Percentiles rank a stretch among this genome's conserved stretches.
Conservation (phyloP, 2,113 vertebrate species). For the Carassius gibelio region DNA sequence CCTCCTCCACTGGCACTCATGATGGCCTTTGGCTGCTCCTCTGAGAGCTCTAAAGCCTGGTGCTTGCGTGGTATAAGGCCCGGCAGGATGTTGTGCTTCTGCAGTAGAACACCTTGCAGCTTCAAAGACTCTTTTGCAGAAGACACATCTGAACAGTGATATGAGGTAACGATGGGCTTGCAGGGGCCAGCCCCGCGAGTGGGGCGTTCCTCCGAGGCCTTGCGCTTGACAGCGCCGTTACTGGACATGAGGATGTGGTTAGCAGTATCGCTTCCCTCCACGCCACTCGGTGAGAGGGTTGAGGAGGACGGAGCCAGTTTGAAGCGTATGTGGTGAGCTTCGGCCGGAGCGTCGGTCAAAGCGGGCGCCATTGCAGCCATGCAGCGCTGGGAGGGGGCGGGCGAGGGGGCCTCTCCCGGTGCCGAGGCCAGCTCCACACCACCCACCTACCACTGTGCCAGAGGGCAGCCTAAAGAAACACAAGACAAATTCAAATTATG, state of each 20-base stretch:
- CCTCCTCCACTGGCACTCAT: constrained; percentile 76
- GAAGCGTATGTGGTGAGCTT: constrained; percentile 99
- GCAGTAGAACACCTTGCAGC: constrained; percentile 85
- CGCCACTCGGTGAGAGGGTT: constrained; percentile 84
- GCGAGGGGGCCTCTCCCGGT: constrained; percentile 82
- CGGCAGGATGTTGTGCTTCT: constrained; percentile 81
- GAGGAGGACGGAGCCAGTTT: constrained; percentile 94
- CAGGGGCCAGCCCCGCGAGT: constrained; percentile 63
- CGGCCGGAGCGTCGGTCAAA: constrained; percentile 99
- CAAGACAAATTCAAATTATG: constrained; percentile 11
- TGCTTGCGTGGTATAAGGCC: constrained; percentile 79
- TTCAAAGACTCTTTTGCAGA: constrained; percentile 82
- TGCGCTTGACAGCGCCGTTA: constrained; percentile 83
- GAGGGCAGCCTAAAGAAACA: constrained; percentile 74
- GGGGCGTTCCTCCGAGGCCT: constrained; percentile 67
- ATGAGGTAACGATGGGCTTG: constrained; percentile 82
- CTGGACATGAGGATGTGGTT: constrained; percentile 81
- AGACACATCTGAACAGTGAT: constrained; percentile 84
- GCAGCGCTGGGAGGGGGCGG: constrained; percentile 87
- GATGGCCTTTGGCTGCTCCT: constrained; percentile 82
- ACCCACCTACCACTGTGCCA: constrained; percentile 77
- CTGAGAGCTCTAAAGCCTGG: constrained; percentile 81
- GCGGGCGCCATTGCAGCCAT: constrained; percentile 99
- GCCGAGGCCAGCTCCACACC: constrained; percentile 82
- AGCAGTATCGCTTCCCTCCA: constrained; percentile 85